Percentiles rank a stretch among this genome's conserved stretches.
Conservation (phyloP, 1,140 invertebrate species). For the Drosophila tristis region DNA sequence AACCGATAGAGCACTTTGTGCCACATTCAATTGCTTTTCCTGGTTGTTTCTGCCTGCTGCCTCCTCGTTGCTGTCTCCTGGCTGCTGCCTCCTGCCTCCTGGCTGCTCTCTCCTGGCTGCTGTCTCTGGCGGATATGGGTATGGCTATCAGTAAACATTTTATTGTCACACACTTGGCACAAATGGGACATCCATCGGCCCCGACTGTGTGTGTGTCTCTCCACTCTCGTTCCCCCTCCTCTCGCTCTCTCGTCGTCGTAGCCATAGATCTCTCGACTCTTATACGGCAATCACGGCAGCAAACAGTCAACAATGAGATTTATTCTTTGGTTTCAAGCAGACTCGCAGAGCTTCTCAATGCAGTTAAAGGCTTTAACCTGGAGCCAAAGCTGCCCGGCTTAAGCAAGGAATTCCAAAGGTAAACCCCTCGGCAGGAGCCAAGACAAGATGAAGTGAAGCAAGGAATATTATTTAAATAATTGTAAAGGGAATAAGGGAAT, state of each 20-base stretch:
- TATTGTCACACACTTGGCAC: slow-evolving; percentile 82
- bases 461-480: too few species aligned
- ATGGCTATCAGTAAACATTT: slow-evolving; percentile 80
- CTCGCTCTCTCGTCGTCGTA: slow-evolving; percentile 21
- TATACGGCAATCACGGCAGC: slow-evolving; percentile 74
- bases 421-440: background rate
- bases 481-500: too few species aligned
- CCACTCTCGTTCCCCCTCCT: background rate
- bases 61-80: background rate
- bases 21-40: slow-evolving; percentile 75
- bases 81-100: slow-evolving; percentile 3
- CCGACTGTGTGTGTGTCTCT: background rate
- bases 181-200: slow-evolving; percentile 62
- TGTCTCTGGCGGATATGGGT: slow-evolving; percentile 20
- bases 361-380: slow-evolving; percentile 36
- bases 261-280: slow-evolving; percentile 52
- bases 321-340: slow-evolving; percentile 55
- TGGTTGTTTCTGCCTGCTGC: slow-evolving; percentile 33
- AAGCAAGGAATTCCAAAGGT: too few species aligned
- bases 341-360: slow-evolving; percentile 51
- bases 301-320: slow-evolving; percentile 75
- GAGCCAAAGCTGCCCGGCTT: slow-evolving; percentile 14
- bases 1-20: slow-evolving; percentile 69
- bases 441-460: too few species aligned
- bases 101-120: background rate